These are phyloP conservation scores for Melanostoma scalare DNA, from an alignment of 2,888 invertebrate species.

Conservation along the genomic window DNA sequence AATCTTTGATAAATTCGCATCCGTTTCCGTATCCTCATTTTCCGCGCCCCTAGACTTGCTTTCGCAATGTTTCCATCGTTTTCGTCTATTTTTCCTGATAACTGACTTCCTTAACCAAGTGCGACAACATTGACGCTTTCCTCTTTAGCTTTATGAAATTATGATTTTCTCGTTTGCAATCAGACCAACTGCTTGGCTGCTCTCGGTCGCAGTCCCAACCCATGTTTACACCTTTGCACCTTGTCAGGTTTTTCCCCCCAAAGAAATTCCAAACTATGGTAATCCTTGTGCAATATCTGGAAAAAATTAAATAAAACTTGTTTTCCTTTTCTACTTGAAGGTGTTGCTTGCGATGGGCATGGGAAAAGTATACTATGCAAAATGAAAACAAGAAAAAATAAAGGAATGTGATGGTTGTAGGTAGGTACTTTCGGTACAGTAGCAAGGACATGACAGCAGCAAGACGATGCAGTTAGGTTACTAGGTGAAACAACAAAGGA, in stretches of 20 bases:
- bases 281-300: conserved; percentile 33
- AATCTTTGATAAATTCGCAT: conserved; percentile 70
- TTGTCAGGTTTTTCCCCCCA: conserved; percentile 29
- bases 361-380: conserved; percentile 17
- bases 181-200: conserved; percentile 20
- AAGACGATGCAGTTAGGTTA: conserved; percentile 22
- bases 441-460: conserved; percentile 13
- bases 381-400: conserved; percentile 25
- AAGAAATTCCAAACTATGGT: conserved; percentile 60
- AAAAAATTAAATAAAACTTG: neutral
- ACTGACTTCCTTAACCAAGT: conserved; percentile 64
- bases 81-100: conserved; percentile 42
- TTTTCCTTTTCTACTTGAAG: conserved; percentile 5
- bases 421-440: no score
- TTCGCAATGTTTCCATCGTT: conserved; percentile 30
- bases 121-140: conserved; percentile 53
- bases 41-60: conserved; percentile 12
- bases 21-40: conserved; percentile 66
- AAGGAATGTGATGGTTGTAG: conserved; percentile 23
- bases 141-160: conserved; percentile 40
- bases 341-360: conserved; percentile 43
- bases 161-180: conserved; percentile 61
- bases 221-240: conserved; percentile 21
- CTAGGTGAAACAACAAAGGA: conserved; percentile 54
- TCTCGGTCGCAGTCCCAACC: neutral